Evolutionary conservation across 2,113 vertebrate genomes (phyloP).

Genomic region (Odocoileus hemionus): DNA sequence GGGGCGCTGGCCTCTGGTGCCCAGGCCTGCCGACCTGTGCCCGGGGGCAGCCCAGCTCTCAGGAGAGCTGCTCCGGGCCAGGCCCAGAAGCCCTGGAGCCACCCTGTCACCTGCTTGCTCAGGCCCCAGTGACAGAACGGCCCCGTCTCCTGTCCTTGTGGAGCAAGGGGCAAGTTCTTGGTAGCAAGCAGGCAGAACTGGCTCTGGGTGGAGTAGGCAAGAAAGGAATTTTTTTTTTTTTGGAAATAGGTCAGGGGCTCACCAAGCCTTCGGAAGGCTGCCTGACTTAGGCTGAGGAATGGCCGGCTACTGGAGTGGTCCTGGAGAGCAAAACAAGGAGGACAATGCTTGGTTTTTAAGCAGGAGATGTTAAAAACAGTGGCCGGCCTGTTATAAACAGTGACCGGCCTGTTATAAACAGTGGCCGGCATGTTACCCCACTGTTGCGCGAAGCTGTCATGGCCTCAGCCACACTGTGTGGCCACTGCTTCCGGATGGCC

Average conservation of each 20-base stretch:
- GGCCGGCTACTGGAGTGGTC: neutral
- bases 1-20: neutral
- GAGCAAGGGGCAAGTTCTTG: neutral
- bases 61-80: neutral
- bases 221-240: neutral
- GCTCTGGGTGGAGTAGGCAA: neutral
- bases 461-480: rapidly evolving
- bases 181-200: neutral
- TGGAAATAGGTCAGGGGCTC: neutral
- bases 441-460: rapidly evolving
- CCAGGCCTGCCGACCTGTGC: neutral
- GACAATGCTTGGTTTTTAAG: neutral
- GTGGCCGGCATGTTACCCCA: rapidly evolving
- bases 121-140: neutral
- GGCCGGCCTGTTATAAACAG: neutral
- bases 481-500: rapidly evolving
- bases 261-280: neutral
- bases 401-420: rapidly evolving
- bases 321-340: neutral
- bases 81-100: neutral
- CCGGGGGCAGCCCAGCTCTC: neutral
- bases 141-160: neutral
- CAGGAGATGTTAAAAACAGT: neutral
- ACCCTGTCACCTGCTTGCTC: neutral
- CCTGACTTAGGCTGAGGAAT: neutral